A percentile compares a stretch with the other conserved stretches of the same genome.
Conservation (phyloP, 2,888 invertebrate species). For the Galerucella nymphaeae region DNA sequence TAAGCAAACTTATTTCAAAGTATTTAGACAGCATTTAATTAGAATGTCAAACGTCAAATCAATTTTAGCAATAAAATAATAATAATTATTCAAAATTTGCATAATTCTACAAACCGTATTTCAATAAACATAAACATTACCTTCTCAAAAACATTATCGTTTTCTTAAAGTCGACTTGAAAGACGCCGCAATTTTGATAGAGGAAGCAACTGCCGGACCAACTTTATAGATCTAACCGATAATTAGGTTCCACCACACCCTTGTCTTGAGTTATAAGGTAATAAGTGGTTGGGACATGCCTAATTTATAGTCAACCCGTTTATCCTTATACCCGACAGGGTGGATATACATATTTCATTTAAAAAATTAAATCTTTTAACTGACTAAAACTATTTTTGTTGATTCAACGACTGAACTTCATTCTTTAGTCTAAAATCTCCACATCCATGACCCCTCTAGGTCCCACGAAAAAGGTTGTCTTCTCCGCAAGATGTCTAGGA, state of each 20-base stretch:
- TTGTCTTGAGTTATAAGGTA: slow-evolving; percentile 65
- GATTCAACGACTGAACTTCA: too few species aligned
- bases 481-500: too few species aligned
- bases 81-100: not conserved
- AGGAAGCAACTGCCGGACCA: slow-evolving; percentile 47
- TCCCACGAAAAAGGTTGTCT: too few species aligned
- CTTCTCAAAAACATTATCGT: slow-evolving; percentile 21
- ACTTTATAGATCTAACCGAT: slow-evolving; percentile 61
- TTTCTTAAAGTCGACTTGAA: slow-evolving; percentile 27
- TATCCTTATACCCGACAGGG: slow-evolving; percentile 52
- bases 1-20: too few species aligned
- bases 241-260: slow-evolving; percentile 66
- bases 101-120: not conserved
- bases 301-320: slow-evolving; percentile 64
- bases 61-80: not conserved
- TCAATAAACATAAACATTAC: slow-evolving; percentile 8
- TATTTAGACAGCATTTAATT: too few species aligned
- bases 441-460: too few species aligned
- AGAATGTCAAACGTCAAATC: too few species aligned
- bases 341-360: not conserved
- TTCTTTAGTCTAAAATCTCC: too few species aligned
- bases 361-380: too few species aligned
- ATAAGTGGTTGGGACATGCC: slow-evolving; percentile 63
- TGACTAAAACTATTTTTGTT: too few species aligned
- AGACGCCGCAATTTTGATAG: slow-evolving; percentile 35